Percentiles rank a stretch among this genome's conserved stretches.
These are phyloP conservation scores for Dermochelys coriacea DNA, from an alignment of 2,797 vertebrate genomes.

Conservation along the genomic window DNA sequence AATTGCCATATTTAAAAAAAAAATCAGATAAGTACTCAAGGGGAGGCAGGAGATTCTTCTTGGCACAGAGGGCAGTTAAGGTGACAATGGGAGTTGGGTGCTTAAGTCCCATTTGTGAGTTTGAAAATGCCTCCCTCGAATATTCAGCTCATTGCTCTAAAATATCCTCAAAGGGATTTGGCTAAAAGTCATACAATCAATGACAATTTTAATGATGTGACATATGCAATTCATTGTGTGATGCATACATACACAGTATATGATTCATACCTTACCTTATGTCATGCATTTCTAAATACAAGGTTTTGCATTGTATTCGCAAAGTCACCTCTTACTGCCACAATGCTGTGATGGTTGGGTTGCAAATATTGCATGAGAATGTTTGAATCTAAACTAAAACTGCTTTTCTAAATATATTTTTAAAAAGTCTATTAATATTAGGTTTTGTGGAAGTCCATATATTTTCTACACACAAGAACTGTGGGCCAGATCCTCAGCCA, in stretches of 20 bases:
- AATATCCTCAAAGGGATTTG: not conserved
- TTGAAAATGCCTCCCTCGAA: not conserved
- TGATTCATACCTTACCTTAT: not conserved
- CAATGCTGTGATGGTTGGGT: not conserved
- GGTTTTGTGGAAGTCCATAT: not conserved
- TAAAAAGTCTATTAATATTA: not conserved
- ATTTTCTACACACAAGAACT: not conserved
- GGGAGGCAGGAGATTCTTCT: not conserved
- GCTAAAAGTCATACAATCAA: not conserved
- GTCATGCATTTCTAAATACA: not conserved
- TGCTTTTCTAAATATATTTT: not conserved
- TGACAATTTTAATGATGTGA: not conserved
- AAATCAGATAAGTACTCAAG: fast-evolving
- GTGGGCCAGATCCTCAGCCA: not conserved
- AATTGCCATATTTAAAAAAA: not conserved
- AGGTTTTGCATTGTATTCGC: not conserved
- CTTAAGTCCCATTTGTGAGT: not conserved
- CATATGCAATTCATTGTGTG: not conserved
- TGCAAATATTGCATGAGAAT: not conserved
- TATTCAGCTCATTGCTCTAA: not conserved
- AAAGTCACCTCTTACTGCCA: not conserved
- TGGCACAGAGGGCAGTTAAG: not conserved
- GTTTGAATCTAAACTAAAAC: fast-evolving
- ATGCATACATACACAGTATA: not conserved
- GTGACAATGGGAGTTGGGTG: not conserved